Conservation (phyloP, 2,888 invertebrate genomes). For the Venustoraphidia nigricollis region DNA sequence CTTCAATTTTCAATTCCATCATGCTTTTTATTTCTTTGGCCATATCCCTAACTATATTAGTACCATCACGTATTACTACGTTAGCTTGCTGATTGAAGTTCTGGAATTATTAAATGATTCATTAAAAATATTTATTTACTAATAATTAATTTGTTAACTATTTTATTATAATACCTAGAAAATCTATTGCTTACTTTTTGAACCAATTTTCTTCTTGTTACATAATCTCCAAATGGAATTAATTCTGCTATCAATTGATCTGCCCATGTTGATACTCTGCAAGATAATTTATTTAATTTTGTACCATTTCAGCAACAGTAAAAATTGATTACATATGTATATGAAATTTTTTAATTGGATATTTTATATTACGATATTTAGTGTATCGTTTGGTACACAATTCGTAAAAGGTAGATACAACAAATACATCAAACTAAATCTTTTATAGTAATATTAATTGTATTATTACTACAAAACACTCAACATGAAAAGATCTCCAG, state of each 20-base stretch:
- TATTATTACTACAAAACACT: no score
- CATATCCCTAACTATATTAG: conserved; percentile 65
- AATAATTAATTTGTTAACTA: conserved; percentile 7
- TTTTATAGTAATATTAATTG: no score
- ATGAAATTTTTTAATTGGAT: no score
- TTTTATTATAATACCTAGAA: neutral
- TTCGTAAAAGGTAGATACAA: no score
- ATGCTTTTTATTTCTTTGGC: conserved; percentile 71
- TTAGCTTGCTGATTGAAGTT: conserved; percentile 62
- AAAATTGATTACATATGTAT: no score
- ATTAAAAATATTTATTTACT: conserved; percentile 12
- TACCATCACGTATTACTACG: conserved; percentile 60
- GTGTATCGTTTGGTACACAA: no score
- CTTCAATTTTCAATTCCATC: conserved; percentile 79
- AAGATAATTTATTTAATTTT: conserved; percentile 7
- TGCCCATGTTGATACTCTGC: conserved; percentile 67
- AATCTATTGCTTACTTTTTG: conserved; percentile 45
- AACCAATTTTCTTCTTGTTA: conserved; percentile 63
- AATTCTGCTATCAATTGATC: conserved; percentile 66
- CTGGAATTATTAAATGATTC: conserved; percentile 24
- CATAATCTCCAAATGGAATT: conserved; percentile 64
- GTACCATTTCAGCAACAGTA: no score
- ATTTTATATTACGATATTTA: no score
- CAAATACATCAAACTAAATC: no score
- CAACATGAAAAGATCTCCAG: no score